These are phyloP conservation scores for Apolygus lucorum DNA, from an alignment of 1,140 invertebrate species.

Conservation along the genomic window DNA sequence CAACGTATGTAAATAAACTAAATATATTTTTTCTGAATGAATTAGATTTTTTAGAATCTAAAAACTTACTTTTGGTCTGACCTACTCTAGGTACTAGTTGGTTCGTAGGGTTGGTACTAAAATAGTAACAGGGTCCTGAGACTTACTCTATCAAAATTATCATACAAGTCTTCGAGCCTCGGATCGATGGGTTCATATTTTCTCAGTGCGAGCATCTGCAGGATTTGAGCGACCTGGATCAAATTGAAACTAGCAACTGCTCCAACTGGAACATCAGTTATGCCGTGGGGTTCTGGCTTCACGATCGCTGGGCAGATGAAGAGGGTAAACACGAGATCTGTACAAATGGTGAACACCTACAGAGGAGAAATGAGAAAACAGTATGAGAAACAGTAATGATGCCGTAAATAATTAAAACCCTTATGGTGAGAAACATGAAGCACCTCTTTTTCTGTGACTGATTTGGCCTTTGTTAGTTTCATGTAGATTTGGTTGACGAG, in stretches of 20 bases:
- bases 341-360: conserved; percentile 68
- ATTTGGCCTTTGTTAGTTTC: conserved; percentile 53
- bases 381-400: conserved; percentile 17
- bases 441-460: conserved; percentile 54
- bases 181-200: conserved; percentile 69
- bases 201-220: conserved; percentile 81
- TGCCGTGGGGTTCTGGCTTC: conserved; percentile 92
- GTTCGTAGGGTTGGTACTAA: neutral
- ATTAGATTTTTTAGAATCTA: no score
- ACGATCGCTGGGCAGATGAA: conserved; percentile 95
- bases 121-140: no score
- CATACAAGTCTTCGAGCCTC: conserved; percentile 63
- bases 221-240: conserved; percentile 79
- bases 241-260: conserved; percentile 85
- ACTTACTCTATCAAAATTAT: conserved; percentile 59
- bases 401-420: conserved; percentile 5
- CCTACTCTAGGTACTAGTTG: no score
- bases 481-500: conserved; percentile 66
- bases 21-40: no score
- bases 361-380: conserved; percentile 44
- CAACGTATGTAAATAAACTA: no score
- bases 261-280: conserved; percentile 87
- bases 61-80: neutral
- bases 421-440: no score
- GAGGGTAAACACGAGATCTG: conserved; percentile 85